Percentiles rank a stretch among this genome's conserved stretches.
phyloP scores from a whole-genome alignment of 2,888 invertebrate genomes.

The Neelides folsomi region DNA sequence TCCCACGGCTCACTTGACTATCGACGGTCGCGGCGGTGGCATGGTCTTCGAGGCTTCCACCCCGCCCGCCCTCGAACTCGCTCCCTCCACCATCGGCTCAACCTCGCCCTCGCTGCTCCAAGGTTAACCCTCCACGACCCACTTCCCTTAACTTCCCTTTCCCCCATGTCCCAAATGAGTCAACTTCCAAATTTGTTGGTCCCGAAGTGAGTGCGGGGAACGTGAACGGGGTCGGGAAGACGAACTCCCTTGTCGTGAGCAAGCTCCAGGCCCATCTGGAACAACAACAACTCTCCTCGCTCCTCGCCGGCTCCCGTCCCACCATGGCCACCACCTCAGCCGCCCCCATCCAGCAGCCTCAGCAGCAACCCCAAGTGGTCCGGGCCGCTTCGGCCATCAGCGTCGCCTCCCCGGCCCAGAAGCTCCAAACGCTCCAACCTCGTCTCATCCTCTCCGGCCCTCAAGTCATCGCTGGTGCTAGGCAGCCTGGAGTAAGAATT shows the following conservation, averaged over 20 bases:
- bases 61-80: too few relatives aligned
- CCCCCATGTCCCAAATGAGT: too few relatives aligned
- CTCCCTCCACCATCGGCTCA: too few relatives aligned
- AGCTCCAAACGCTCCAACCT: not conserved
- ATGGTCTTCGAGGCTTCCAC: too few relatives aligned
- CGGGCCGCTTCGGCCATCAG: slow-evolving; percentile 1
- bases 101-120: too few relatives aligned
- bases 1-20: too few relatives aligned
- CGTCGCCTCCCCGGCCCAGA: not conserved
- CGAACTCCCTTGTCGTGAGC: not conserved
- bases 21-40: too few relatives aligned
- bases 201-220: too few relatives aligned
- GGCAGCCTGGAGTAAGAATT: slow-evolving; percentile 61
- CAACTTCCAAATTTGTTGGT: too few relatives aligned
- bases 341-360: not conserved
- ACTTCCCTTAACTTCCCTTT: too few relatives aligned
- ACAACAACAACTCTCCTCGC: not conserved
- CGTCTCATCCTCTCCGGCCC: slow-evolving; percentile 58
- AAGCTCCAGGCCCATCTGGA: slow-evolving; percentile 3
- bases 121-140: too few relatives aligned
- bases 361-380: not conserved
- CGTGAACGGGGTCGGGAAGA: not conserved
- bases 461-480: slow-evolving; percentile 65
- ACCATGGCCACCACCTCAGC: not conserved
- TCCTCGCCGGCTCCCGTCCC: too few relatives aligned